A percentile compares a stretch with the other conserved stretches of the same genome.
Conservation (phyloP, 2,888 invertebrate genomes). For the Craniophora ligustri region DNA sequence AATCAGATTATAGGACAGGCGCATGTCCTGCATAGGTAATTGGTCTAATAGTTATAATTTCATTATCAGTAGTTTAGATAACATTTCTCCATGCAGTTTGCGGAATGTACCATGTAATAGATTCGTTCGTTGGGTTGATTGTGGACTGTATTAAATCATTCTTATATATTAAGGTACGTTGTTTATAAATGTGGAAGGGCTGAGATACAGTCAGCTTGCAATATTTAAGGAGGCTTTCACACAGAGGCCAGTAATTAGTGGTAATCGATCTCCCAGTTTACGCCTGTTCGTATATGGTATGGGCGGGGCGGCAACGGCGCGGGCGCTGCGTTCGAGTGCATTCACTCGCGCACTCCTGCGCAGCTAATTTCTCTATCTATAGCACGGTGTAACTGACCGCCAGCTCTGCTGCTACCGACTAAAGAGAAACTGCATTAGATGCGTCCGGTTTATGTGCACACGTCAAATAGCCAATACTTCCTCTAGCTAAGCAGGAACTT, state of each 20-base stretch:
- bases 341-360: constrained; percentile 80
- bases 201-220: constrained; percentile 58
- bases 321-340: constrained; percentile 71
- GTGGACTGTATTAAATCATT: not conserved
- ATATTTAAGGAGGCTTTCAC: constrained; percentile 69
- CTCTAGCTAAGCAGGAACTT: constrained; percentile 41
- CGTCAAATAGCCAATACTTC: constrained; percentile 67
- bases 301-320: constrained; percentile 67
- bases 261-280: constrained; percentile 85
- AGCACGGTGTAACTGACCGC: constrained; percentile 86
- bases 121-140: not conserved
- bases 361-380: constrained; percentile 88
- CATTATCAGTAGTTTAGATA: constrained; percentile 27
- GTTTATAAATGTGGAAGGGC: constrained; percentile 58
- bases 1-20: constrained; percentile 38
- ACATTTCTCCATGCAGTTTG: constrained; percentile 24
- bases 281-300: constrained; percentile 80
- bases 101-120: not conserved
- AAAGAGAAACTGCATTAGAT: constrained; percentile 86
- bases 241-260: constrained; percentile 81
- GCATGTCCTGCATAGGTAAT: constrained; percentile 14
- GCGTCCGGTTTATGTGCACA: constrained; percentile 81
- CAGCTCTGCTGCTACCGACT: constrained; percentile 73
- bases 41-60: constrained; percentile 36
- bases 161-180: constrained; percentile 28